Evolutionary conservation across 2,113 vertebrate genomes (phyloP).

Genomic region (Hystrix cristata): DNA sequence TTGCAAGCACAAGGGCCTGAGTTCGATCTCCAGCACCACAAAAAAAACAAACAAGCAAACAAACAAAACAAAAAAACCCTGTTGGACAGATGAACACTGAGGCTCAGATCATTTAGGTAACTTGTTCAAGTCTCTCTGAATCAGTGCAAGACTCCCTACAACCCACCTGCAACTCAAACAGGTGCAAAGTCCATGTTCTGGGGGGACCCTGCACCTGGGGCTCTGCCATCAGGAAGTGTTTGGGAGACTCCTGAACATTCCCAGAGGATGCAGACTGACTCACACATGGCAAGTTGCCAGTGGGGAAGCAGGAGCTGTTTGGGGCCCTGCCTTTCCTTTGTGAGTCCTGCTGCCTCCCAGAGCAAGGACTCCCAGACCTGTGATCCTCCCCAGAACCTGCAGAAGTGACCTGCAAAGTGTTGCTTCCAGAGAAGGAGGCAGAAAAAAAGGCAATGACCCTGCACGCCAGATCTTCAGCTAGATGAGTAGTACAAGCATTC

Average conservation of each 20-base stretch:
- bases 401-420: not conserved
- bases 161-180: not conserved
- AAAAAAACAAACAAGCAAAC: no score
- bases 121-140: not conserved
- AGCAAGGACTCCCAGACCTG: not conserved
- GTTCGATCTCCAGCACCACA: no score
- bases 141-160: not conserved
- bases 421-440: not conserved
- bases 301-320: not conserved
- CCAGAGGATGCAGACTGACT: not conserved
- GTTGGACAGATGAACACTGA: not conserved
- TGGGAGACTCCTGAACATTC: not conserved
- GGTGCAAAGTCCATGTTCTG: not conserved
- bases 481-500: not conserved
- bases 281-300: not conserved
- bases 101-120: not conserved
- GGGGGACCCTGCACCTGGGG: not conserved
- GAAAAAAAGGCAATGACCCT: not conserved
- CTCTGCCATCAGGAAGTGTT: not conserved
- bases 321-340: not conserved
- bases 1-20: no score
- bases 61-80: no score
- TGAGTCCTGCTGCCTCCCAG: not conserved
- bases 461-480: not conserved
- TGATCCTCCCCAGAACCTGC: not conserved